These are phyloP conservation scores for Drosophila bifasciata DNA, from an alignment of 1,140 invertebrate genomes.

Conservation along the genomic window DNA sequence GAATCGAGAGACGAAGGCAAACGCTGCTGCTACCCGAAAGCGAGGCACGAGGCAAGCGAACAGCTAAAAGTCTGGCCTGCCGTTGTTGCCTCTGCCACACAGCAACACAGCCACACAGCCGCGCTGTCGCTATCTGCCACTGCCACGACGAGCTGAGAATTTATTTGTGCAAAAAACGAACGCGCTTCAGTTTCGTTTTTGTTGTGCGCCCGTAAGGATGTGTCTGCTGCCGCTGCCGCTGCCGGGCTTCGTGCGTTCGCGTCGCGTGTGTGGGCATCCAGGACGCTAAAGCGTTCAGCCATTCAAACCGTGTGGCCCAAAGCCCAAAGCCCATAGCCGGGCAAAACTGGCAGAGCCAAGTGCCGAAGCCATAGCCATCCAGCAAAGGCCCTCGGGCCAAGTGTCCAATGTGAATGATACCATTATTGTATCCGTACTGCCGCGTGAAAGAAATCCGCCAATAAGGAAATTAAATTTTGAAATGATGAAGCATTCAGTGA, in stretches of 20 bases:
- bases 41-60: constrained; percentile 21
- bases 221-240: constrained; percentile 76
- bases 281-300: constrained; percentile 59
- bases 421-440: constrained; percentile 10
- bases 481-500: constrained; percentile 50
- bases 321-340: constrained; percentile 28
- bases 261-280: constrained; percentile 77
- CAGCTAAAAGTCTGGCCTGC: background rate
- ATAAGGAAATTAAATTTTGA: constrained; percentile 4
- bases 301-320: constrained; percentile 32
- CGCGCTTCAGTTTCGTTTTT: constrained; percentile 83
- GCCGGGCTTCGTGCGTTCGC: constrained; percentile 78
- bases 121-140: constrained; percentile 10
- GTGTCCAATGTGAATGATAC: constrained; percentile 35
- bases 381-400: constrained; percentile 34
- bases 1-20: constrained; percentile 22
- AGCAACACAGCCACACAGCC: constrained; percentile 34
- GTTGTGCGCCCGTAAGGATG: constrained; percentile 84
- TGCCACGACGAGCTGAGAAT: constrained; percentile 64
- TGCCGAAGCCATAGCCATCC: constrained; percentile 17
- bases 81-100: constrained; percentile 25
- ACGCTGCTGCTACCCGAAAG: constrained; percentile 29
- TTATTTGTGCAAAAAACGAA: constrained; percentile 79
- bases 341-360: constrained; percentile 27
- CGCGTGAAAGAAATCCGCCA: constrained; percentile 5